Conservation (phyloP, 2,797 vertebrate genomes). For the Pipistrellus kuhlii region DNA sequence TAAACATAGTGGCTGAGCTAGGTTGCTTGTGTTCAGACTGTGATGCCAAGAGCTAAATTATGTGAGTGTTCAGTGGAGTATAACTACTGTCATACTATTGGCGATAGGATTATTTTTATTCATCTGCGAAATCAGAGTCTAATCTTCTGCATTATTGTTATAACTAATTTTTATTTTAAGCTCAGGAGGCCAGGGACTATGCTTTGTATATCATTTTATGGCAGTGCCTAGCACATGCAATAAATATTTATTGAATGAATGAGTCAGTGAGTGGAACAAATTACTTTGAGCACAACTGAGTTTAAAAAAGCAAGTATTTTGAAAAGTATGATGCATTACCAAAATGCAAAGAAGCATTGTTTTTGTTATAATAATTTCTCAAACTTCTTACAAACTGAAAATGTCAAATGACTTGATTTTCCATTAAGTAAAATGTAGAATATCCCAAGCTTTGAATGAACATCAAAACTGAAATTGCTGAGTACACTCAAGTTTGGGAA, state of each 20-base stretch:
- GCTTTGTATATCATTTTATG: background rate
- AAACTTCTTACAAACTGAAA: slow-evolving; percentile 38
- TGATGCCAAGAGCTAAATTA: background rate
- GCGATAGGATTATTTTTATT: background rate
- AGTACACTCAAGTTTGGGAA: background rate
- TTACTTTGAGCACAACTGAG: background rate
- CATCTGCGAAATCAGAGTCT: background rate
- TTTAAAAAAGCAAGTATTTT: slow-evolving; percentile 14
- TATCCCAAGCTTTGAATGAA: background rate
- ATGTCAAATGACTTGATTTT: background rate
- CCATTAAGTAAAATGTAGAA: background rate
- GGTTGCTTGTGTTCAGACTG: background rate
- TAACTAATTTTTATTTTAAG: slow-evolving; percentile 55
- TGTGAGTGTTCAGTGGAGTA: background rate
- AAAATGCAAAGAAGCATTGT: slow-evolving; percentile 8
- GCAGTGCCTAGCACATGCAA: background rate
- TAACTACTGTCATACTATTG: background rate
- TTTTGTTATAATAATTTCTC: slow-evolving; percentile 1
- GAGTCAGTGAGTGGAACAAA: background rate
- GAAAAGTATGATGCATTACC: background rate
- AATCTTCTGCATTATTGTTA: slow-evolving; percentile 40
- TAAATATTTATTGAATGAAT: background rate
- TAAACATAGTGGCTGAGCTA: background rate
- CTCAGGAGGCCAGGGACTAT: background rate
- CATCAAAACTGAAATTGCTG: background rate